These are phyloP conservation scores for Zeugodacus cucurbitae DNA, from an alignment of 1,140 invertebrate genomes.

Conservation along the genomic window DNA sequence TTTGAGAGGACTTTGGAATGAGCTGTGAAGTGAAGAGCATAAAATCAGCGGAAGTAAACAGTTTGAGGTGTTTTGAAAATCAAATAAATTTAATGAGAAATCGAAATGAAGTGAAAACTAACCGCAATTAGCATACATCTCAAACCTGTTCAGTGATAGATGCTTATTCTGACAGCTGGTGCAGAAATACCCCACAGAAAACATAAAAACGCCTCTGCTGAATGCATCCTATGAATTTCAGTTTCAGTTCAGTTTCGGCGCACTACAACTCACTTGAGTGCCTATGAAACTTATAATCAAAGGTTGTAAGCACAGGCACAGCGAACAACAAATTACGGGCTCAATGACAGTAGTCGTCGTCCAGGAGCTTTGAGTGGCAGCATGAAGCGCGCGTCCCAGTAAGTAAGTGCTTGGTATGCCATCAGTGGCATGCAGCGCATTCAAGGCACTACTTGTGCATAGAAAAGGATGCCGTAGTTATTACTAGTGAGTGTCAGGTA, in stretches of 20 bases:
- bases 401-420: neutral
- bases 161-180: neutral
- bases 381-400: neutral
- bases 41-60: neutral
- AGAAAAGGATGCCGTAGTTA: neutral
- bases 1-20: neutral
- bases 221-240: neutral
- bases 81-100: neutral
- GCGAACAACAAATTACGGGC: conserved; percentile 10
- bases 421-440: neutral
- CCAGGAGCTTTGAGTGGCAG: neutral
- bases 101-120: neutral
- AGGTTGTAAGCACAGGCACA: neutral
- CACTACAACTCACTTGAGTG: neutral
- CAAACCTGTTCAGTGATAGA: too few species aligned
- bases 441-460: conserved; percentile 11
- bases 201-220: neutral
- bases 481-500: neutral
- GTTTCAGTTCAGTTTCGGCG: neutral
- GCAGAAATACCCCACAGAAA: neutral
- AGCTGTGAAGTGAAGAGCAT: neutral
- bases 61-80: neutral
- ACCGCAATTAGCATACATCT: too few species aligned
- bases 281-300: neutral
- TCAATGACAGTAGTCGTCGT: neutral